These are phyloP conservation scores for Noturus placidus DNA, from an alignment of 2,113 vertebrate genomes.

Conservation along the genomic window DNA sequence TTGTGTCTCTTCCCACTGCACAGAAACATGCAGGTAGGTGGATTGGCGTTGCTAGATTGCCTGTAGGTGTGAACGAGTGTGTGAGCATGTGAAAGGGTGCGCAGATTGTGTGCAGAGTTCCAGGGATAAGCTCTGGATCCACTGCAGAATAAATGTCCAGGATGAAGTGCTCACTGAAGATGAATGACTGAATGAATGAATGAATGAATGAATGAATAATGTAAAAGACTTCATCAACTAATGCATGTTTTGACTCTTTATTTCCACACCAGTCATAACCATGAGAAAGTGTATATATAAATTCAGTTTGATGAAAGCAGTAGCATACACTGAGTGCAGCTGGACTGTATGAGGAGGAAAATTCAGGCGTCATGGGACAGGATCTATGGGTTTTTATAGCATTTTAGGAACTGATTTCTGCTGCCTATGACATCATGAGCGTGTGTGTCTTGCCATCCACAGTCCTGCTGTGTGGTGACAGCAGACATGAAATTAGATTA, in stretches of 20 bases:
- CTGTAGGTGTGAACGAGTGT: neutral
- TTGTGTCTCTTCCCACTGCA: neutral
- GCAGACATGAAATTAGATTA: conserved; percentile 2
- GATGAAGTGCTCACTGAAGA: neutral
- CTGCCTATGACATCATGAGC: neutral
- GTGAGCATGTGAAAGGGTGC: neutral
- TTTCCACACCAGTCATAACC: neutral
- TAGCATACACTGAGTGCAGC: neutral
- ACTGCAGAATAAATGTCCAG: too few relatives aligned
- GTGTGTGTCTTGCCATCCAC: neutral
- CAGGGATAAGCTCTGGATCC: neutral
- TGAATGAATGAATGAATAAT: neutral
- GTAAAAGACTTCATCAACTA: neutral
- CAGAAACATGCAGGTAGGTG: conserved; percentile 12
- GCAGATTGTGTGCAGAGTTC: neutral
- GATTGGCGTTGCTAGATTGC: neutral
- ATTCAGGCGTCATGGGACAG: neutral
- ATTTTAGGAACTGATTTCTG: neutral
- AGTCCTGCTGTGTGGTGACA: neutral
- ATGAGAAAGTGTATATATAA: neutral
- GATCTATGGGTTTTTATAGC: neutral
- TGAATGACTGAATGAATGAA: neutral
- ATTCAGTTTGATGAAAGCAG: too few relatives aligned
- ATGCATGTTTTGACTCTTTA: neutral
- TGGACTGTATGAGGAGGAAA: neutral